phyloP scores from a whole-genome alignment of 2,888 invertebrate genomes.

The Aproaerema taeniolella region DNA sequence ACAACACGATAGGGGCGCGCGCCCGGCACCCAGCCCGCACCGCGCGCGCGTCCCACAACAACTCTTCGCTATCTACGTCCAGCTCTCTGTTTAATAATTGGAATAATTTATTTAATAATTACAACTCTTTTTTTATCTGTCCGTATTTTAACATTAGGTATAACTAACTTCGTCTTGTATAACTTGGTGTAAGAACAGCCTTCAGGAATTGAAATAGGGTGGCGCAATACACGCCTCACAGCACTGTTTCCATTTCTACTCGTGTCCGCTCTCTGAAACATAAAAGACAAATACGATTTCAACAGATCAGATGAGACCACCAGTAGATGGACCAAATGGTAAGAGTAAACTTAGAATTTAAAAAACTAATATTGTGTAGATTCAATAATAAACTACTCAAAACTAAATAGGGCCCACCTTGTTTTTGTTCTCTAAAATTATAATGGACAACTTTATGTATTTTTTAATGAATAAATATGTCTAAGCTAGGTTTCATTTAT shows the following conservation, averaged over 20 bases:
- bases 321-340: no score
- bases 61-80: slow-evolving; percentile 74
- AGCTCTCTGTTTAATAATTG: slow-evolving; percentile 75
- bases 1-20: slow-evolving; percentile 72
- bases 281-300: neutral
- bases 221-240: slow-evolving; percentile 82
- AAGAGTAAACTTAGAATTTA: no score
- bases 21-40: slow-evolving; percentile 69
- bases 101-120: slow-evolving; percentile 79
- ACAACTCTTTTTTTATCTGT: slow-evolving; percentile 74
- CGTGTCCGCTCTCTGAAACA: slow-evolving; percentile 75
- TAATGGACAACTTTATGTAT: no score
- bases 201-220: slow-evolving; percentile 75
- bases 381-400: no score
- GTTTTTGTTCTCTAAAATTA: no score
- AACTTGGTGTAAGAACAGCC: slow-evolving; percentile 78
- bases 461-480: no score
- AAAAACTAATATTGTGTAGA: no score
- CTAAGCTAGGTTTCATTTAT: no score
- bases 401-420: no score
- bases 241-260: slow-evolving; percentile 96
- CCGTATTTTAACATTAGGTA: slow-evolving; percentile 75
- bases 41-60: slow-evolving; percentile 72
- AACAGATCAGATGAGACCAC: no score
- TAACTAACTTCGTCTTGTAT: slow-evolving; percentile 77